Conservation (phyloP, 35 echinoderm and acorn worm species). For the Apostichopus japonicus region DNA sequence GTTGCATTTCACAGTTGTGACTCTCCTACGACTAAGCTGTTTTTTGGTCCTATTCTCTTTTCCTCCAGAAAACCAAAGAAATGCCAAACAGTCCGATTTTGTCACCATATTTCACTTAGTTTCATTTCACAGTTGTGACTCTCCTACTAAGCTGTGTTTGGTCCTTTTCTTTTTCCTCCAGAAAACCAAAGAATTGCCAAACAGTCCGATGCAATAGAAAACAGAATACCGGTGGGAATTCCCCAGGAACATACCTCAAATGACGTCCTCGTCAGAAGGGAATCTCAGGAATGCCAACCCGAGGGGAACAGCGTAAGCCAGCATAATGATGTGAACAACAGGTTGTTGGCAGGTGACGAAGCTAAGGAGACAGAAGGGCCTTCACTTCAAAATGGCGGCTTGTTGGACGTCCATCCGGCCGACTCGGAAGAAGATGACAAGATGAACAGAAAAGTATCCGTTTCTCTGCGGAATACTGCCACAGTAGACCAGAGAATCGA, state of each 20-base stretch:
- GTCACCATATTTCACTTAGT: too few relatives aligned
- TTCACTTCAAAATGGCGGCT: slow-evolving; percentile 11
- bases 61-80: too few relatives aligned
- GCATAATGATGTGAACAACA: background rate
- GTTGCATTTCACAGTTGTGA: too few relatives aligned
- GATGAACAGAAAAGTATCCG: background rate
- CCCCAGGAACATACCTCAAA: background rate
- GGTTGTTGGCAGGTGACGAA: background rate
- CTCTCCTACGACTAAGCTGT: too few relatives aligned
- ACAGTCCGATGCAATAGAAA: slow-evolving; percentile 6
- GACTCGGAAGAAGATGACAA: background rate
- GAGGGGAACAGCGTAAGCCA: background rate
- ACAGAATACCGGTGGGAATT: background rate
- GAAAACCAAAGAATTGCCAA: slow-evolving; percentile 19
- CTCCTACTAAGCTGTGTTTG: too few relatives aligned
- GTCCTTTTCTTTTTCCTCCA: background rate
- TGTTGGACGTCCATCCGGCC: background rate
- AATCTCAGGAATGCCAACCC: background rate
- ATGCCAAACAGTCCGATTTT: too few relatives aligned
- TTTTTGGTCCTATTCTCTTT: too few relatives aligned
- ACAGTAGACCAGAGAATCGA: slow-evolving; percentile 10
- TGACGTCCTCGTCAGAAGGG: background rate
- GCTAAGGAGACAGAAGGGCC: background rate
- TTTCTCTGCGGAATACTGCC: slow-evolving; percentile 25
- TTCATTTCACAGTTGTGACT: too few relatives aligned